Conservation (phyloP, 2,113 vertebrate species). For the Arizona elegans region DNA sequence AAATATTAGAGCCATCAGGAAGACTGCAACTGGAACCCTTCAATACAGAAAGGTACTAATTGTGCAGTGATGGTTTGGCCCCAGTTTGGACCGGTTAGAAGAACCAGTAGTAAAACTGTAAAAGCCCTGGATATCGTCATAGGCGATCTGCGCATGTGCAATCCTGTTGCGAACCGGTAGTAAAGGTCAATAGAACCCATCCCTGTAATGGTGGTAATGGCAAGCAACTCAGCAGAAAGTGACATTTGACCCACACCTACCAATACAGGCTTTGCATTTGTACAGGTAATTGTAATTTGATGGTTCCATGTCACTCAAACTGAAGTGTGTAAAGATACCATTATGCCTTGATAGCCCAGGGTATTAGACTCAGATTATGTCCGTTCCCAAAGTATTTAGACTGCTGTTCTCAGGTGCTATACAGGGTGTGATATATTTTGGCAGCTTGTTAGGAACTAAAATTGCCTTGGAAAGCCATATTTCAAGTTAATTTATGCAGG, state of each 20-base stretch:
- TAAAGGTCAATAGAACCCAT: no score
- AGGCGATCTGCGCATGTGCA: no score
- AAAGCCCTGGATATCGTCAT: no score
- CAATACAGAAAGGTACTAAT: constrained; percentile 9
- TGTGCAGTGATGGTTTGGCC: no score
- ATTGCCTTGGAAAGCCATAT: constrained; percentile 46
- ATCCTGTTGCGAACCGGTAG: no score
- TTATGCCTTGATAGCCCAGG: constrained; percentile 44
- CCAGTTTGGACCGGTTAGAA: no score
- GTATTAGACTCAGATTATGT: constrained; percentile 30
- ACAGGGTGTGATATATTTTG: constrained; percentile 44
- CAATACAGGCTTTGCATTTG: not conserved
- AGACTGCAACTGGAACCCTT: constrained; percentile 14
- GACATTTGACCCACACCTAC: constrained; percentile 21
- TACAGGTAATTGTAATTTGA: constrained; percentile 36
- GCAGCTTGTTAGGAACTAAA: constrained; percentile 46
- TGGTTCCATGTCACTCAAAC: constrained; percentile 43
- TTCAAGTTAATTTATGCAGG: constrained; percentile 47
- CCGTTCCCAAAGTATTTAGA: constrained; percentile 42
- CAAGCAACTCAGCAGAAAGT: constrained; percentile 32
- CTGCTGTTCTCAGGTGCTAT: constrained; percentile 41
- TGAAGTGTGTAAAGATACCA: constrained; percentile 43
- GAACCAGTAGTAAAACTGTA: no score
- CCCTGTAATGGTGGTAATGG: constrained; percentile 6
- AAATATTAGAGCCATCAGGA: constrained; percentile 17